phyloP scores from a whole-genome alignment of 2,113 vertebrate genomes.

The Columba livia region DNA sequence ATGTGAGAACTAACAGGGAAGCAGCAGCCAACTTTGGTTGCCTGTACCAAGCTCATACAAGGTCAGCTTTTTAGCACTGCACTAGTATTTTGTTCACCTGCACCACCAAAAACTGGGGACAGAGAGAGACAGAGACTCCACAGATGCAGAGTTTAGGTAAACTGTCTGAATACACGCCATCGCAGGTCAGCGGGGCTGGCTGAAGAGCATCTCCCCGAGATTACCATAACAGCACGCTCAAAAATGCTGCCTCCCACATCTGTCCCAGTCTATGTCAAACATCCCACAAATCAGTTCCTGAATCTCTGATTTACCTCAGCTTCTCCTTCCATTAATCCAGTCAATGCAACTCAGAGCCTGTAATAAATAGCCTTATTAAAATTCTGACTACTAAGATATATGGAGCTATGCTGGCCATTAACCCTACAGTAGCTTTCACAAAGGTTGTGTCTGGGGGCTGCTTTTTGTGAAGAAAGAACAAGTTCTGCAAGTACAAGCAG shows the following conservation, averaged over 20 bases:
- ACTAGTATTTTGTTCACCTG: not conserved
- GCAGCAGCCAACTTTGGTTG: not conserved
- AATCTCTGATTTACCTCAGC: not conserved
- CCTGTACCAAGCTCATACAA: not conserved
- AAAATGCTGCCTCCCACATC: not conserved
- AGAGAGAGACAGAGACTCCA: not conserved
- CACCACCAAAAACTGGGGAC: not conserved
- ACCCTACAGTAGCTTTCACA: not conserved
- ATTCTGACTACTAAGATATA: not conserved
- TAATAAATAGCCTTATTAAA: not conserved
- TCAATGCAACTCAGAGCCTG: not conserved
- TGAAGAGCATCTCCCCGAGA: not conserved
- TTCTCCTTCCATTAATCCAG: not conserved
- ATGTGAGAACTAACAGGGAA: not conserved
- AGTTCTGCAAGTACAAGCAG: not conserved
- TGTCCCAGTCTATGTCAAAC: not conserved
- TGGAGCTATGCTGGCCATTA: not conserved
- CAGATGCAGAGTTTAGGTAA: not conserved
- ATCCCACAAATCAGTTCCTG: not conserved
- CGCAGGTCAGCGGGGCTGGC: not conserved
- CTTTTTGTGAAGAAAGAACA: not conserved
- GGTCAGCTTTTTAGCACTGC: not conserved
- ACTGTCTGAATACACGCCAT: not conserved
- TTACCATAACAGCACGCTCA: not conserved
- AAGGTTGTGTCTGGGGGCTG: not conserved